Evolutionary conservation across 2,797 vertebrate species (phyloP).

Genomic region (Spatula versicolor): DNA sequence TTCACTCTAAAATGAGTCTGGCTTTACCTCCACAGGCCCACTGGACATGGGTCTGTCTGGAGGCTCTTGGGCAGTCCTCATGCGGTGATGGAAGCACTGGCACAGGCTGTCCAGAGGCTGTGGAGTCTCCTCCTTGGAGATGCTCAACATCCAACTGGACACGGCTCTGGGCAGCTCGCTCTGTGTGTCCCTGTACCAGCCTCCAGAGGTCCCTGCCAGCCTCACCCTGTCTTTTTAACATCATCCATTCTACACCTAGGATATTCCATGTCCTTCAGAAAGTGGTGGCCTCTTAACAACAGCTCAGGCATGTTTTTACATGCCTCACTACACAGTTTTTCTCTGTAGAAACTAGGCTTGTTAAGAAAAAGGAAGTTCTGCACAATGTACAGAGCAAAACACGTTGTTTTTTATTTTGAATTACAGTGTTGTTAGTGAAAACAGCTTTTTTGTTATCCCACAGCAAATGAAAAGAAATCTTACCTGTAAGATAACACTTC

Average conservation of each 20-base stretch:
- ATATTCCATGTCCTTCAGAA: neutral
- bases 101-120: neutral
- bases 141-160: neutral
- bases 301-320: neutral
- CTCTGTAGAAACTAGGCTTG: neutral
- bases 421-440: neutral
- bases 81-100: neutral
- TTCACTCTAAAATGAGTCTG: neutral
- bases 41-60: neutral
- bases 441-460: neutral
- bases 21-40: neutral
- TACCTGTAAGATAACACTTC: neutral
- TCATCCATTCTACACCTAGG: neutral
- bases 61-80: neutral
- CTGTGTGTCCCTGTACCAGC: neutral
- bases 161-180: neutral
- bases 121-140: neutral
- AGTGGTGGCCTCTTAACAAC: neutral
- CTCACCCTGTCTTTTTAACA: neutral
- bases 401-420: neutral
- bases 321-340: neutral
- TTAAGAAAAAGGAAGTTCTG: neutral
- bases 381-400: neutral
- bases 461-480: conserved; percentile 1
- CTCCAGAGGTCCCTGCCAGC: neutral